Percentiles rank a stretch among this genome's conserved stretches.
Conservation (phyloP, 2,113 vertebrate genomes). For the Prietella phreatophila region DNA sequence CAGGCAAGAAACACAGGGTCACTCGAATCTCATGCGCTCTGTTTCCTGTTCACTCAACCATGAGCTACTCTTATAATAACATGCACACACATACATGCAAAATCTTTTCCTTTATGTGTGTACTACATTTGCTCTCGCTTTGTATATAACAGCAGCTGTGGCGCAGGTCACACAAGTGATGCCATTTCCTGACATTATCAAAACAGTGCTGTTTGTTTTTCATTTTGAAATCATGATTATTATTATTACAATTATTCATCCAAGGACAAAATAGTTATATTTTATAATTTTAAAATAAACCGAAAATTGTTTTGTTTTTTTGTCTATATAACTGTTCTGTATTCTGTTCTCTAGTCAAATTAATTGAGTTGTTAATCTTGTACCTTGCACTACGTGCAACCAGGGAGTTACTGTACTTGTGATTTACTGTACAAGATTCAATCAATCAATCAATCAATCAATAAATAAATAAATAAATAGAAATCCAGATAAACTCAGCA, state of each 20-base stretch:
- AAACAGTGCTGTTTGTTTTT: background rate
- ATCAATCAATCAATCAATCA: background rate
- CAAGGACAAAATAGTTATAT: background rate
- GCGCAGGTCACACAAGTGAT: background rate
- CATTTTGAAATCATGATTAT: background rate
- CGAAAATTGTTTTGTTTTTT: background rate
- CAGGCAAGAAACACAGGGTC: conserved; percentile 32
- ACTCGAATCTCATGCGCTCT: conserved; percentile 19
- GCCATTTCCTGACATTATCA: background rate
- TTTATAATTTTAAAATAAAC: background rate
- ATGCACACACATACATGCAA: background rate
- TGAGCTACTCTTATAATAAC: conserved; percentile 28
- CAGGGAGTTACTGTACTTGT: background rate
- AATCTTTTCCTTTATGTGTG: background rate
- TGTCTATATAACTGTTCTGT: background rate
- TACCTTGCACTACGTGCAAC: background rate
- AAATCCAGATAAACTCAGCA: background rate
- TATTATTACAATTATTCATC: background rate
- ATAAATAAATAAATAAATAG: background rate
- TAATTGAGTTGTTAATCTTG: background rate
- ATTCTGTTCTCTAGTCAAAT: background rate
- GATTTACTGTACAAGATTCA: background rate
- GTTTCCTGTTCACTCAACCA: conserved; percentile 35
- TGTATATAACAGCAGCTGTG: background rate
- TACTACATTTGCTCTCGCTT: background rate